phyloP scores from a whole-genome alignment of 2,888 invertebrate species.

The Lasioglossum marginatum region DNA sequence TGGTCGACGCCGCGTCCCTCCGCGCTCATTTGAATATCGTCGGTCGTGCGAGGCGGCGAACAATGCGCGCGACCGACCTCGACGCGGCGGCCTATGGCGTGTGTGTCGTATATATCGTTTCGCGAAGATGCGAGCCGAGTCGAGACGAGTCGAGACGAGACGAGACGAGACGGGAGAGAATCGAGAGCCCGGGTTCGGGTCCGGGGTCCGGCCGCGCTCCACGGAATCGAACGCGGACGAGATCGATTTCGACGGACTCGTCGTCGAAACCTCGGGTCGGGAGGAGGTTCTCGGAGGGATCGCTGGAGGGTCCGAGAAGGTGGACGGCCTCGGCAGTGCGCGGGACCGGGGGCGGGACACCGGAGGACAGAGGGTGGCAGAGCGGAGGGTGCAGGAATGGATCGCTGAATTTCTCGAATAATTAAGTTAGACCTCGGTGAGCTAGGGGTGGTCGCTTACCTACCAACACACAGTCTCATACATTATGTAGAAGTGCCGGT shows the following conservation, averaged over 20 bases:
- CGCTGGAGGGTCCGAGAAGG: slow-evolving; percentile 45
- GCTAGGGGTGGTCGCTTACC: slow-evolving; percentile 82
- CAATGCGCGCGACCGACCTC: slow-evolving; percentile 53
- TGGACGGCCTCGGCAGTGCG: slow-evolving; percentile 39
- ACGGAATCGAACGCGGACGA: slow-evolving; percentile 16
- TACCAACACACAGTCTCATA: slow-evolving; percentile 83
- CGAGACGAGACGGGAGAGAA: background rate
- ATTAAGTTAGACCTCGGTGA: slow-evolving; percentile 83
- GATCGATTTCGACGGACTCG: slow-evolving; percentile 57
- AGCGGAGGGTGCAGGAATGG: slow-evolving; percentile 79
- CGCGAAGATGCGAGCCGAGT: background rate
- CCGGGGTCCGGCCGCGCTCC: background rate
- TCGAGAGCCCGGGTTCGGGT: background rate
- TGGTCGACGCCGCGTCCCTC: slow-evolving; percentile 15
- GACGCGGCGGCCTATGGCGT: background rate
- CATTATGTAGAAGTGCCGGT: slow-evolving; percentile 81
- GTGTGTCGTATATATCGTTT: background rate
- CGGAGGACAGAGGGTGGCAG: slow-evolving; percentile 41
- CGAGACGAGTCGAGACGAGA: background rate
- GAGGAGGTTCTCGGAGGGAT: slow-evolving; percentile 30
- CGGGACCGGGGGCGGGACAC: slow-evolving; percentile 26
- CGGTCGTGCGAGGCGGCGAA: slow-evolving; percentile 42
- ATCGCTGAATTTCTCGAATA: slow-evolving; percentile 84
- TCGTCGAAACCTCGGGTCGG: slow-evolving; percentile 22
- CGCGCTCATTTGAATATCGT: slow-evolving; percentile 55